phyloP scores from a whole-genome alignment of 1,140 invertebrate genomes.

The Ruditapes philippinarum region DNA sequence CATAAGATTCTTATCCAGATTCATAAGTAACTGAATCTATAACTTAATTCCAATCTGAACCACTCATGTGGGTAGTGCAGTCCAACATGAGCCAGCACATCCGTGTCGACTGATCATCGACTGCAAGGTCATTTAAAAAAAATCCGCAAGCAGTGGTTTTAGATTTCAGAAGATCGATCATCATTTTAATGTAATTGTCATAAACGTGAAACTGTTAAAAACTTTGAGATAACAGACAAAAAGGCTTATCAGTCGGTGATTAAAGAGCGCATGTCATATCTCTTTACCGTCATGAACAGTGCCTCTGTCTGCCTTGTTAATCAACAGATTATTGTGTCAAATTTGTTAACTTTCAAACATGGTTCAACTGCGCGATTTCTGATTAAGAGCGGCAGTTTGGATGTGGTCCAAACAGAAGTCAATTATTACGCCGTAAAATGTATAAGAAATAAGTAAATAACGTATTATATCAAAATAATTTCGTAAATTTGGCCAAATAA shows the following conservation, averaged over 20 bases:
- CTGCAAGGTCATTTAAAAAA: no score
- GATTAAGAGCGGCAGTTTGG: conserved; percentile 36
- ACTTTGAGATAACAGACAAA: neutral
- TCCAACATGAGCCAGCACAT: no score
- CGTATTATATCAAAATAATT: neutral
- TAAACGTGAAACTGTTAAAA: no score
- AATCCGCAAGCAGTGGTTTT: no score
- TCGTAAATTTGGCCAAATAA: neutral
- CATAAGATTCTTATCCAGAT: no score
- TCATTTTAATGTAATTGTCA: no score
- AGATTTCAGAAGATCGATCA: no score
- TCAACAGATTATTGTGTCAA: conserved; percentile 35
- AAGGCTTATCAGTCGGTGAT: neutral
- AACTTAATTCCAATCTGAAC: no score
- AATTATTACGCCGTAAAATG: conserved; percentile 8
- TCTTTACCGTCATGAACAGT: neutral
- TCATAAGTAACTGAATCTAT: no score
- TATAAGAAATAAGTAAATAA: neutral
- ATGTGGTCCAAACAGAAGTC: neutral
- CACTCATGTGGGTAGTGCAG: no score
- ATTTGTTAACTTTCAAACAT: conserved; percentile 6
- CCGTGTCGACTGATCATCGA: no score
- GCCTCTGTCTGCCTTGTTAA: conserved; percentile 14
- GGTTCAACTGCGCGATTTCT: neutral
- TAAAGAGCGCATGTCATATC: neutral